Percentiles rank a stretch among this genome's conserved stretches.
phyloP scores from a whole-genome alignment of 2,888 invertebrate species.

The Drosophila kokeensis region DNA sequence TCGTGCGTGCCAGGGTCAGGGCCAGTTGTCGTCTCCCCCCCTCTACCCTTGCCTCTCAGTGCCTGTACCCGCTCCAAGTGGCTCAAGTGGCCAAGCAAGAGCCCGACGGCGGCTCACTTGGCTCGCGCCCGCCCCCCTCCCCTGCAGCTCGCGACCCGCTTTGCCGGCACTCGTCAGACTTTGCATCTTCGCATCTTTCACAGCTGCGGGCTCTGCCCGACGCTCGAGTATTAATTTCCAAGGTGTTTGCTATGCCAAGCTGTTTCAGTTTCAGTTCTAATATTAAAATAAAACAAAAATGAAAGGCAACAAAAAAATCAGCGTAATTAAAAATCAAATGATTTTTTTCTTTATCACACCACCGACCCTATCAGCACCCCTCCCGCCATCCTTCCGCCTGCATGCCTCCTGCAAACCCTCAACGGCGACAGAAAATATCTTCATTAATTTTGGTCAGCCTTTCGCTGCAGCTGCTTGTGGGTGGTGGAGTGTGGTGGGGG shows the following conservation, averaged over 20 bases:
- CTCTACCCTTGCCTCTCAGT: neutral
- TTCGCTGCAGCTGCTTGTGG: conserved; percentile 55
- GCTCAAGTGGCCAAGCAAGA: conserved; percentile 69
- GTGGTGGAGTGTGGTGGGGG: neutral
- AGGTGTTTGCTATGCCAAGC: conserved; percentile 77
- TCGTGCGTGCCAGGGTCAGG: conserved; percentile 72
- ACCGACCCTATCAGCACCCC: conserved; percentile 4
- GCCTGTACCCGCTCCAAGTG: conserved; percentile 42
- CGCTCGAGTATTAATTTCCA: conserved; percentile 70
- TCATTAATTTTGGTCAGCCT: conserved; percentile 75
- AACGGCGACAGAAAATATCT: conserved; percentile 69
- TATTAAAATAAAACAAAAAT: conserved; percentile 39
- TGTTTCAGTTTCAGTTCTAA: conserved; percentile 72
- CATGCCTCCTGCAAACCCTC: conserved; percentile 32
- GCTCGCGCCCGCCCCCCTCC: conserved; percentile 13
- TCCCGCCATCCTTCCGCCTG: neutral
- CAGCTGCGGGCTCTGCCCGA: conserved; percentile 51
- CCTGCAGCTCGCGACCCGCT: neutral
- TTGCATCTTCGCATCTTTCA: conserved; percentile 45
- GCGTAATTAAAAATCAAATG: conserved; percentile 81
- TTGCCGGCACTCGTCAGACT: conserved; percentile 14
- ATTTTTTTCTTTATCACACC: conserved; percentile 54
- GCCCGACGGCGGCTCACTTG: conserved; percentile 63
- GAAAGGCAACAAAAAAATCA: conserved; percentile 60
- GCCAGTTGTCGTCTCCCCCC: conserved; percentile 31